These are phyloP conservation scores for Dicyrtoma fusca DNA, from an alignment of 2,888 invertebrate species.

Conservation along the genomic window DNA sequence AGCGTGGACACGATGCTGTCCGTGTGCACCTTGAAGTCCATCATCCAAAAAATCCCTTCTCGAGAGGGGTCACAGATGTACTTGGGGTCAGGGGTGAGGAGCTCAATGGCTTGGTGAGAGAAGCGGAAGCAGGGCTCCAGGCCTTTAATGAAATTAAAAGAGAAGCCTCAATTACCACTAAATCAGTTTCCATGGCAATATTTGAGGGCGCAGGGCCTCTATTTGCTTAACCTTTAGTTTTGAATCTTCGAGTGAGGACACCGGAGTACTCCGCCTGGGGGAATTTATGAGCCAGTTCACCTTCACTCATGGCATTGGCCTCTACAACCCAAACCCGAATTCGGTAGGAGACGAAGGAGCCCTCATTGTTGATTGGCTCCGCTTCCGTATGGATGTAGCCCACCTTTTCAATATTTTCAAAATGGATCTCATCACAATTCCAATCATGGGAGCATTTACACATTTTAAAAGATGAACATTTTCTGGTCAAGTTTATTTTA, in stretches of 20 bases:
- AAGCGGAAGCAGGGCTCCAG: conserved; percentile 17
- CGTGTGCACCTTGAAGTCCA: conserved; percentile 22
- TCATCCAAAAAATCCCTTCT: conserved; percentile 9
- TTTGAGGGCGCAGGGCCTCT: not conserved
- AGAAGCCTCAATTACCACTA: not conserved
- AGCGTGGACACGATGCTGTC: conserved; percentile 15
- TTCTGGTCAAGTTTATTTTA: no score
- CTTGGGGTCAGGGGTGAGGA: not conserved
- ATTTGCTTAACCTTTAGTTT: conserved; percentile 29
- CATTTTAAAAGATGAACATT: not conserved
- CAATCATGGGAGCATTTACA: not conserved
- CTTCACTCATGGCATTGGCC: conserved; percentile 27
- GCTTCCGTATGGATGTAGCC: conserved; percentile 17
- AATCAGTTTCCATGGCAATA: not conserved
- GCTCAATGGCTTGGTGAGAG: conserved; percentile 8
- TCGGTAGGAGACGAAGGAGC: conserved; percentile 16
- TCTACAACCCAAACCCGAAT: conserved; percentile 14
- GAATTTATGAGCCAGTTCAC: not conserved
- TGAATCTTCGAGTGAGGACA: conserved; percentile 21
- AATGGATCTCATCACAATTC: no score
- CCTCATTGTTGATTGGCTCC: not conserved
- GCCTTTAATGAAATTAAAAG: no score
- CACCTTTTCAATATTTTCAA: not conserved
- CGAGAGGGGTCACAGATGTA: not conserved
- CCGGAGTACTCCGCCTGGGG: conserved; percentile 5